Evolutionary conservation across 2,888 invertebrate genomes (phyloP), one percentile per base, ranked within the genome.

Genomic region (Malthinus seriepunctatus): DNA sequence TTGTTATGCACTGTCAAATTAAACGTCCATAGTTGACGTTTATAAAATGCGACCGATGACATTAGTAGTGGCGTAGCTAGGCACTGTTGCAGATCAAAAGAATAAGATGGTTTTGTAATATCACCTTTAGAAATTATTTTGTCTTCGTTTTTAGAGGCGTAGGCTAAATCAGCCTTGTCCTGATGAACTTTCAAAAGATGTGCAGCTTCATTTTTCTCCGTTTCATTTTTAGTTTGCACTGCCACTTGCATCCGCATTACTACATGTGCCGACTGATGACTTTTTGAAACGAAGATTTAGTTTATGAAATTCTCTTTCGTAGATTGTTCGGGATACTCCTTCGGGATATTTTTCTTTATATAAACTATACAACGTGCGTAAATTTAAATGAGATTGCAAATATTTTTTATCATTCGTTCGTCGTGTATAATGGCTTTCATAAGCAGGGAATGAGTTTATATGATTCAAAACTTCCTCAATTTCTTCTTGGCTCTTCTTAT

Each of bases 61-160:
- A n/a, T n/a, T n/a, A n/a, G n/a, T 12, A 32, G 11, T 4, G 46
- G 46, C 2, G 46, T 46, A 12, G 46, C 5, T 5, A 46, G 8
- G 33, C 46, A 46, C 12, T 46, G 46, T 10, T 46, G 33, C 8
- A 46, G 6, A 33, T 46, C 33, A 33, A 46, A 46, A 32, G 46
- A 11, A 9, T 32, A 46, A 46, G n/a, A n/a, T n/a, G n/a, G n/a
- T n/a, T n/a, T n/a, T n/a, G n/a, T n/a, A n/a, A n/a, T n/a, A n/a
- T n/a, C 8, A 2, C 3, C 10, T 46, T 10, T 46, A 5, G 46
- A 32, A 7, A 32, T 7, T 12, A 2, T 11, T 11, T 32, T 46
- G 33, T 46, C 46, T 2, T 32, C 14, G 11, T 32, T 32, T 10
- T 46, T 45, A 45, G 31, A 45, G 23, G 11, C n/a, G 12, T 10